These are phyloP conservation scores for Chalcosyrphus nemorum DNA, from an alignment of 2,888 invertebrate genomes.

Conservation along the genomic window DNA sequence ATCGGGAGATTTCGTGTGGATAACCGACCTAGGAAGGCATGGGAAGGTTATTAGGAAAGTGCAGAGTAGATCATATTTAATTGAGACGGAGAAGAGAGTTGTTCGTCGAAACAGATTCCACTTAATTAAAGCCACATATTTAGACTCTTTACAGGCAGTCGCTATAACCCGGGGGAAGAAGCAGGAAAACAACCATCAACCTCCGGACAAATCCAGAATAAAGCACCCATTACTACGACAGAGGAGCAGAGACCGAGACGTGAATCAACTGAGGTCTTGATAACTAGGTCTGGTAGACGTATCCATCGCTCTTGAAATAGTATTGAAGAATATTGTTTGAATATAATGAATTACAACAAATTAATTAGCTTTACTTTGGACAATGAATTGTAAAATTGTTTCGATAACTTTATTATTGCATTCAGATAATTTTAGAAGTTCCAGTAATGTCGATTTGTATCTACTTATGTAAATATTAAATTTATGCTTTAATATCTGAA, in stretches of 20 bases:
- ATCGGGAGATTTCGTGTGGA: background rate
- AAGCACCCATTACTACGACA: no score
- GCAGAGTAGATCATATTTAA: background rate
- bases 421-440: background rate
- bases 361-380: no score
- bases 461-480: background rate
- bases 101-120: background rate
- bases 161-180: no score
- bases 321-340: background rate
- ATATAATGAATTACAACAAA: background rate
- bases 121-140: background rate
- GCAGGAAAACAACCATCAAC: no score
- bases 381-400: background rate
- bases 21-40: background rate
- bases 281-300: background rate
- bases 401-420: no score
- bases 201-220: no score
- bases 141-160: background rate
- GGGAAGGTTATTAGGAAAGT: background rate
- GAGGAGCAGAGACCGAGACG: background rate
- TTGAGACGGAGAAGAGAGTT: background rate
- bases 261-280: background rate
- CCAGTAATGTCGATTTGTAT: no score
- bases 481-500: background rate
- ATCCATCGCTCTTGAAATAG: background rate